A percentile compares a stretch with the other conserved stretches of the same genome.
These are phyloP conservation scores for Paralichthys olivaceus DNA, from an alignment of 2,113 vertebrate species.

Conservation along the genomic window DNA sequence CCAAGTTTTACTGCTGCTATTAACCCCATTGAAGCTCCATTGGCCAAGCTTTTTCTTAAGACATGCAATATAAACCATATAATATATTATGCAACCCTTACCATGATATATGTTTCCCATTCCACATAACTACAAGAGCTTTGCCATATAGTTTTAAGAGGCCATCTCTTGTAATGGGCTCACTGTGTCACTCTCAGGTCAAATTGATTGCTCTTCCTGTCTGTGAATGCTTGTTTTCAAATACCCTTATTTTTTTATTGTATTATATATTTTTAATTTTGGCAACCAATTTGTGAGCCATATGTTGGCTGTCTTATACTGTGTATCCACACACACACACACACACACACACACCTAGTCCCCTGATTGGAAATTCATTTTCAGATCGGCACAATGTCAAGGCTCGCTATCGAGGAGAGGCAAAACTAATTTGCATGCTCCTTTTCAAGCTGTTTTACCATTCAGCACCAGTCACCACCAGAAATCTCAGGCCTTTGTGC, in stretches of 20 bases:
- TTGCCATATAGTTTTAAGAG: constrained; percentile 23
- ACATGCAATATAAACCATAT: constrained; percentile 30
- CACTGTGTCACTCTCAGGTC: constrained; percentile 28
- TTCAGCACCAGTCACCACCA: constrained; percentile 74
- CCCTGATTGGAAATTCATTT: constrained; percentile 82
- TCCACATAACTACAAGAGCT: constrained; percentile 31
- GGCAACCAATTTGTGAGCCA: constrained; percentile 18
- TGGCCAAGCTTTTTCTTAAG: constrained; percentile 16
- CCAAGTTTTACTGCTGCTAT: constrained; percentile 23
- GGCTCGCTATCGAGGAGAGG: constrained; percentile 79
- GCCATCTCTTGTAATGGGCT: not conserved
- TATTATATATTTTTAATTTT: constrained; percentile 6
- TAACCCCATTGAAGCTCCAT: not conserved
- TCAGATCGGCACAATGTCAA: constrained; percentile 78
- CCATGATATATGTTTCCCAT: constrained; percentile 22
- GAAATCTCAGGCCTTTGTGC: constrained; percentile 77
- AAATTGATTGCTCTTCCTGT: constrained; percentile 20
- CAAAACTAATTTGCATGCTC: constrained; percentile 73
- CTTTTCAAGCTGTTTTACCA: constrained; percentile 74
- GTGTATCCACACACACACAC: constrained; percentile 17
- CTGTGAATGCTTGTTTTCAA: constrained; percentile 1
- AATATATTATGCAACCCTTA: constrained; percentile 11
- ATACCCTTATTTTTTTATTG: not conserved
- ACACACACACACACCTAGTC: constrained; percentile 26
- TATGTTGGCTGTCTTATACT: constrained; percentile 14